Percentiles rank a stretch among this genome's conserved stretches.
Conservation (phyloP, 2,113 vertebrate genomes). For the Hippocampus comes region DNA sequence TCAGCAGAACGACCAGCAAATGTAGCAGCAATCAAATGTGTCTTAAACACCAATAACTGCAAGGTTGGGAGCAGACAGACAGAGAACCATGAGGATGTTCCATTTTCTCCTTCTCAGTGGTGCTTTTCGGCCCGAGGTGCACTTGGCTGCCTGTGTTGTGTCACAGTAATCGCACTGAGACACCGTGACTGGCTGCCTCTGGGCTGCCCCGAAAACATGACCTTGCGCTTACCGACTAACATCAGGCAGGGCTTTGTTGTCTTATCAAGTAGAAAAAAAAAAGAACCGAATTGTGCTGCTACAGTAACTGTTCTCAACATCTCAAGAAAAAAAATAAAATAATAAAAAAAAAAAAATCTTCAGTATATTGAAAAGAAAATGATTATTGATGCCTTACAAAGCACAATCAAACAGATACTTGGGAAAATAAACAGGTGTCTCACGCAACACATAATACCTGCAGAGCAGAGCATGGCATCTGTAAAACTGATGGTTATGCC, state of each 20-base stretch:
- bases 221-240: conserved; percentile 20
- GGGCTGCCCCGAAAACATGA: conserved; percentile 40
- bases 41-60: neutral
- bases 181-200: conserved; percentile 40
- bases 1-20: neutral
- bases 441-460: neutral
- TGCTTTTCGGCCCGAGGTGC: conserved; percentile 10
- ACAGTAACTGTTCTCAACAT: neutral
- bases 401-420: no score
- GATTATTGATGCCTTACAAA: neutral
- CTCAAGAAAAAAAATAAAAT: neutral
- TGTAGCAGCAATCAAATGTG: neutral
- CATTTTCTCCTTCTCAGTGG: conserved; percentile 31
- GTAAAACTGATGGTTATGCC: neutral
- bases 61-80: neutral
- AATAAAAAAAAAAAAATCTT: no score
- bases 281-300: conserved; percentile 5
- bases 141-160: conserved; percentile 29
- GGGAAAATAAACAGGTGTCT: neutral
- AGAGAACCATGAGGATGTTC: conserved; percentile 5
- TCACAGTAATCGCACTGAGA: conserved; percentile 40
- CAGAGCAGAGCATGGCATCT: neutral
- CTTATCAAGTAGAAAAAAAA: conserved; percentile 26
- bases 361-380: neutral
- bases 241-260: conserved; percentile 16